Base-by-base conservation (phyloP, 1,140 invertebrate species). In the Heliothis subflexa region DNA sequence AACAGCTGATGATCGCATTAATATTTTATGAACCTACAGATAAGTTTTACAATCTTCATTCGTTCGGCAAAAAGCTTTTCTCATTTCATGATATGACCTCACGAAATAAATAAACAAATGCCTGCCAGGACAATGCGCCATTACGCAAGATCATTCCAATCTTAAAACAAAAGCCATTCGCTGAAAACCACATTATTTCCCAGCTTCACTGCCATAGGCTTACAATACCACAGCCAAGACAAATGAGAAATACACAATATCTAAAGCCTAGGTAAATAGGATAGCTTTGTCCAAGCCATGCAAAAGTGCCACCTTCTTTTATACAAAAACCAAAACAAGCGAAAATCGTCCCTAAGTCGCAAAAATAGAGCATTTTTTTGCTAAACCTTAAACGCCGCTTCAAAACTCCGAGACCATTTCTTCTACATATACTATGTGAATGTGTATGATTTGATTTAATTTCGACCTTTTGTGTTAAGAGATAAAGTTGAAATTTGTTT, bases 221-320 rank as follows among this genome's bases (percentile, higher is more conserved):
- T 81, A 91, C 88, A 93, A 91, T 91, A 85, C 91, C 89, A 89
- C 87, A 85, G 89, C 88, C 88, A 93, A 93, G 91, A 94, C 91
- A 93, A 93, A 94, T 93, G 91, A 93, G 89, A 90, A 89, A 91
- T 90, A 88, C 82, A 93, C 91, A 90, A 93, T 89, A 91, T 91
- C 85, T 86, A 91, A 75, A 81, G 83, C 87, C 89, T 92, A 92
- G 91, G 90, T 93, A 93, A 91, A 85, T 88, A 86, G 88, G 88
- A 84, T 85, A 83, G 87, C 86, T 88, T 88, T 89, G 86, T 86
- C 83, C 82, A 83, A 85, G 78, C 80, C 85, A 85, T 87, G 87
- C 89, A 90, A 89, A 89, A 87, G 83, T 88, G 85, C 83, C 85
- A 86, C 88, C 91, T 91, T 93, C 89, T 93, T 91, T 91, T 84